Percentiles rank a stretch among this genome's conserved stretches.
These are phyloP conservation scores for Amblyraja radiata DNA, from an alignment of 2,797 vertebrate species.

Conservation along the genomic window DNA sequence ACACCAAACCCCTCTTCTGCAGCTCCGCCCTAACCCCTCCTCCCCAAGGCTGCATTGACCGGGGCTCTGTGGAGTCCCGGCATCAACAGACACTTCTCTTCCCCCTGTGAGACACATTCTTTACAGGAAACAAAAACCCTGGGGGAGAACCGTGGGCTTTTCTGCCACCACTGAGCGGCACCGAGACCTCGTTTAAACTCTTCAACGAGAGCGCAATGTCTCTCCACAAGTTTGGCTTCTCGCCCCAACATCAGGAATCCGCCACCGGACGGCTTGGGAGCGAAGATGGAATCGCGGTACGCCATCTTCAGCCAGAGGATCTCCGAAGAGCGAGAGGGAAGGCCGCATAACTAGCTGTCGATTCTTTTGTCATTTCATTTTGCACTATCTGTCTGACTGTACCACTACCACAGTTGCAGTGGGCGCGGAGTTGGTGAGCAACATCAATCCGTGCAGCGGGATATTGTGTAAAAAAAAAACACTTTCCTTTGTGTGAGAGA, in stretches of 20 bases:
- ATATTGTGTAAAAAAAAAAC: not conserved
- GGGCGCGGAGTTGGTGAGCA: not conserved
- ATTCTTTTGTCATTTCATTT: constrained; percentile 66
- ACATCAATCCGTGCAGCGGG: no score
- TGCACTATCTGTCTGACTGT: constrained; percentile 62
- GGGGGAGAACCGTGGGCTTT: no score
- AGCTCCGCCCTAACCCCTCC: not conserved
- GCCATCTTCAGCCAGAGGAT: not conserved
- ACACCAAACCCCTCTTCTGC: not conserved
- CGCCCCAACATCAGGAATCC: not conserved
- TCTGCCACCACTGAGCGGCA: not conserved
- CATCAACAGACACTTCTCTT: not conserved
- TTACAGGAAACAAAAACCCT: not conserved
- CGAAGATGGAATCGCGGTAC: not conserved
- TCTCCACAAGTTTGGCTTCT: not conserved
- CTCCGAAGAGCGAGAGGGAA: constrained; percentile 41
- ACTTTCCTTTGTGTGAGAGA: not conserved
- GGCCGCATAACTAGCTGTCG: constrained; percentile 55
- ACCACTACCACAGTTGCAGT: not conserved
- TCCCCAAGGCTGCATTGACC: not conserved
- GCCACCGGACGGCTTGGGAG: not conserved
- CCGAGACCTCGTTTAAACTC: not conserved
- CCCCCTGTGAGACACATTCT: not conserved
- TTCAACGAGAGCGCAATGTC: not conserved
- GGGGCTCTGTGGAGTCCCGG: not conserved